Base-by-base conservation (phyloP, 30 jellyfish, hydroid and myxozoan species). In the Clytia hemisphaerica region DNA sequence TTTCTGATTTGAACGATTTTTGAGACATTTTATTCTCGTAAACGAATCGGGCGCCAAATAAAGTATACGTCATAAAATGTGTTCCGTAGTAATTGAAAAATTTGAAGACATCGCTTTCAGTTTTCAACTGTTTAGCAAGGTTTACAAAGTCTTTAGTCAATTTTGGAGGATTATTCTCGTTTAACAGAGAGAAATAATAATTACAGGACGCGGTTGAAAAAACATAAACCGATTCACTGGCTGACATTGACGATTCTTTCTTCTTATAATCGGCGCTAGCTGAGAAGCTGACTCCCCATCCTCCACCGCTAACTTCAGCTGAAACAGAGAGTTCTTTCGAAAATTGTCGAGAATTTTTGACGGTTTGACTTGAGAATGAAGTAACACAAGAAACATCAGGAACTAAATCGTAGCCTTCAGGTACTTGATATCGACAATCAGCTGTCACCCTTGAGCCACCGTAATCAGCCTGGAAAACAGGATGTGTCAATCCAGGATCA, bases 401-500 rank as follows among this genome's bases (percentile, higher is more conserved):
- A 4, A 59, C 82, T 27, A 78, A 18, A 30, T 37, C 34, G 75
- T 63, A 61, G 26, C 92, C 92, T 10, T 78, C 45, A 4, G 92
- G 92, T 30, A 78, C 10, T 37, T 14, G 18, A 64, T 64, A 78
- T 28, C 77, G 83, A 50, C 92, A 67, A 49, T 78, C 92, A 12
- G 83, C 83, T 3, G 92, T 66, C 35, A 28, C 72, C 60, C 34
- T 55, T 21, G 40, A 27, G 36, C 27, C 33, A 0, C 71, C 22
- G 38, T 78, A 78, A 51, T 78, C 92, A 53, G 67, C 34, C 24
- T 27, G 51, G 63, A 78, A 78, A 30, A 78, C 58, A 25, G 92
- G 92, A 26, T 62, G 38, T 7, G 92, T 78, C 40, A 78, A 71
- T 46, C 92, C 92, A 4, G 92, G 92, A 30, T 78, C 92, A 18